A percentile compares a stretch with the other conserved stretches of the same genome.
phyloP scores from a whole-genome alignment of 2,888 invertebrate genomes.

The Cacoxenus indagator region DNA sequence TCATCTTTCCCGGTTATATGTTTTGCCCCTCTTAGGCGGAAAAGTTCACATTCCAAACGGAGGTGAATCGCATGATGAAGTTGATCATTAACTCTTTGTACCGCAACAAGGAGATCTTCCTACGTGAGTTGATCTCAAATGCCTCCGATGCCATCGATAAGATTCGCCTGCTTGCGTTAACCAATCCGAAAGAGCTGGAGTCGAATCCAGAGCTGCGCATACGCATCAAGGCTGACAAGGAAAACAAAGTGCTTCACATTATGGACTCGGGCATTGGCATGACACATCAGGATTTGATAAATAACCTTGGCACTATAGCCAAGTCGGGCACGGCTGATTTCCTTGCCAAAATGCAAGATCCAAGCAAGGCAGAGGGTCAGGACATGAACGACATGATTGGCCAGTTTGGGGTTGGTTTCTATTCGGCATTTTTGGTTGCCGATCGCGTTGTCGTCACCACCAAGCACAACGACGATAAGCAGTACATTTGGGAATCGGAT shows the following conservation, averaged over 20 bases:
- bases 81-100: slow-evolving; percentile 99
- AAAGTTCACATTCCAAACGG: slow-evolving; percentile 94
- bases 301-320: slow-evolving; percentile 98
- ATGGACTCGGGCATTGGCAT: slow-evolving; percentile 98
- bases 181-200: slow-evolving; percentile 84
- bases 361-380: slow-evolving; percentile 72
- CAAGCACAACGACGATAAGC: slow-evolving; percentile 93
- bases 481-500: slow-evolving; percentile 99
- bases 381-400: slow-evolving; percentile 98
- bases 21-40: slow-evolving; percentile 73
- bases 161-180: slow-evolving; percentile 92
- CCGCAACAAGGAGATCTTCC: slow-evolving; percentile 98
- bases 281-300: slow-evolving; percentile 93
- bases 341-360: slow-evolving; percentile 88
- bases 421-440: slow-evolving; percentile 97
- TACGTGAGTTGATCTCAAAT: slow-evolving; percentile 98
- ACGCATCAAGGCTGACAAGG: slow-evolving; percentile 93
- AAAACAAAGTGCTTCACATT: slow-evolving; percentile 90
- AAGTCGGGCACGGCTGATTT: slow-evolving; percentile 98
- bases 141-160: slow-evolving; percentile 99
- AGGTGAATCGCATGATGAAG: slow-evolving; percentile 99
- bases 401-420: slow-evolving; percentile 99
- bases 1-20: neutral
- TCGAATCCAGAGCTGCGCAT: slow-evolving; percentile 87
- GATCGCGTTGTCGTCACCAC: slow-evolving; percentile 96